Evolutionary conservation across 2,888 invertebrate genomes (phyloP).

Genomic region (Nephrotoma flavescens): DNA sequence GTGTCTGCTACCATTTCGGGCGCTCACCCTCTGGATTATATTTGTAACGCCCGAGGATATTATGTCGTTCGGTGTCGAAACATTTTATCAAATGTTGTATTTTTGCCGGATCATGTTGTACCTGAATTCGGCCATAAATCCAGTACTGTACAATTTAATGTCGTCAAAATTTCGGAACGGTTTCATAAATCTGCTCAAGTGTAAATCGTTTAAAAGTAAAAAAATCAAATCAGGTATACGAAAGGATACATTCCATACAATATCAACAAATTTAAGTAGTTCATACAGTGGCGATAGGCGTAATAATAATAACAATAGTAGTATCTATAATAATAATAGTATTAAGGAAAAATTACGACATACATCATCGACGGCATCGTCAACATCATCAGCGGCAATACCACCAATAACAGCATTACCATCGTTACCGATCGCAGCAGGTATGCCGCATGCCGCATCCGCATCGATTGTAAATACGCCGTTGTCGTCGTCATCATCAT

Average conservation of each 20-base stretch:
- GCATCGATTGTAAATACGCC: neutral
- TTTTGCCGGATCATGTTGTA: slow-evolving; percentile 79
- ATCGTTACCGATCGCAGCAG: neutral
- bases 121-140: slow-evolving; percentile 82
- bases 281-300: slow-evolving; percentile 13
- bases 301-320: neutral
- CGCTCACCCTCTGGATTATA: slow-evolving; percentile 76
- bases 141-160: slow-evolving; percentile 82
- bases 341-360: neutral
- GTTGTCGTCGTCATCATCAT: neutral
- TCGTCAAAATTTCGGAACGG: slow-evolving; percentile 80
- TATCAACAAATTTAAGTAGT: slow-evolving; percentile 19
- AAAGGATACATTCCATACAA: slow-evolving; percentile 19
- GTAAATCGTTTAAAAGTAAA: slow-evolving; percentile 12
- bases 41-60: slow-evolving; percentile 55
- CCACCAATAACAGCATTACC: neutral
- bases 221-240: slow-evolving; percentile 13
- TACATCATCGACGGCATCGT: neutral
- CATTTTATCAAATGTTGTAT: slow-evolving; percentile 69
- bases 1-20: slow-evolving; percentile 77
- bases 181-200: slow-evolving; percentile 50
- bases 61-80: slow-evolving; percentile 56
- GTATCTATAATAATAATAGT: neutral
- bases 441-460: neutral
- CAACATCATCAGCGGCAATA: neutral